Evolutionary conservation across 2,113 vertebrate genomes (phyloP), one percentile per base, ranked within the genome.

Genomic region (Paradisaea rubra): DNA sequence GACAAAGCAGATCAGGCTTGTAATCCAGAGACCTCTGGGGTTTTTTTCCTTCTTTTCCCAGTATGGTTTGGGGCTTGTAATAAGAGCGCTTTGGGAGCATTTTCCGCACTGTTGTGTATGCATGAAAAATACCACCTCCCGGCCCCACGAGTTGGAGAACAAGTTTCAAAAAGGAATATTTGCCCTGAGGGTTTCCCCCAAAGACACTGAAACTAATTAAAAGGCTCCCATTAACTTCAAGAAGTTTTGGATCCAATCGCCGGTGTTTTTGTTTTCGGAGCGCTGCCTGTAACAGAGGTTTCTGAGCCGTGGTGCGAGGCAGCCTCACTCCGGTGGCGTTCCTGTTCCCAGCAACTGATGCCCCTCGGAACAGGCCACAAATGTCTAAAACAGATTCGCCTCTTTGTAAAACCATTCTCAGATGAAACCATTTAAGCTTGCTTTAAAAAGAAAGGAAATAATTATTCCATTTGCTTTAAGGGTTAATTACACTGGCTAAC

Each of bases 171-270:
- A 95, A 74, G 81, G 93, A 94, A 91, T 95, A 94, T 93, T 97
- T 95, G 71, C 88, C 95, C 85, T 56, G 4, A 86, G 85, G 89
- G 47, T 56, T 78, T 94, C 91, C 94, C 87, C 89, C 76, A 88
- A 91, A 96, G 93, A 94, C 95, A 96, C 81, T 95, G 91, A 94
- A 96, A 92, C 85, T 96, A 96, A 96, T 97, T 96, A 89, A 96
- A 94, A 91, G 90, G 64, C 85, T 96, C 80, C 79, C 31, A 94
- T 97, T 96, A 94, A 93, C 95, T 95, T 97, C 79, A 93, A 91
- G 82, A 95, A 73, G 89, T 63, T 90, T 90, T 95, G 93, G 88
- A 94, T 95, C 68, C 0, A 0, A 35, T 89, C 4, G 2, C 65
- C 0, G 1, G 28, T 94, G 93, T 56, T 95, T 93, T 74, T 95